These are phyloP conservation scores for Cryptus viduatorius DNA, from an alignment of 2,888 invertebrate species.

Conservation along the genomic window DNA sequence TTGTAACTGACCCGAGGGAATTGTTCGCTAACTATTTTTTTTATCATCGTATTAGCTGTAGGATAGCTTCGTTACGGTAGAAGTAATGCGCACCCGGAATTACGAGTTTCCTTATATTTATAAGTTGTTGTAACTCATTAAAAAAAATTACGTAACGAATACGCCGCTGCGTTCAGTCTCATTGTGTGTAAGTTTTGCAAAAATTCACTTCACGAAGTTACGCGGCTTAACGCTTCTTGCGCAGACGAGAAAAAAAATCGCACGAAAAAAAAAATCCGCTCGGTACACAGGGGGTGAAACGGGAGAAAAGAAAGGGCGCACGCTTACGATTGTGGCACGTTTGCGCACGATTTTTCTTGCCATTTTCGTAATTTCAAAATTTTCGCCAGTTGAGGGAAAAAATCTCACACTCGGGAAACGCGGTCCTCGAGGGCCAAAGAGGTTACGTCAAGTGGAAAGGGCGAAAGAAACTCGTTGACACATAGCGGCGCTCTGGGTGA, in stretches of 20 bases:
- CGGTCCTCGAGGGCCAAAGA: constrained; percentile 21
- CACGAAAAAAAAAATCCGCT: neutral
- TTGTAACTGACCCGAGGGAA: constrained; percentile 41
- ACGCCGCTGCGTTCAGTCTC: neutral
- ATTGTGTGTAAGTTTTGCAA: neutral
- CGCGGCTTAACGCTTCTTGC: neutral
- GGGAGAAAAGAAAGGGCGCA: neutral
- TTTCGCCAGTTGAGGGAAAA: constrained; percentile 7
- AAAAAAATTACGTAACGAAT: neutral
- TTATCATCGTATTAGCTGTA: constrained; percentile 29
- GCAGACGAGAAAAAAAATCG: neutral
- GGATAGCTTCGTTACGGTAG: constrained; percentile 10
- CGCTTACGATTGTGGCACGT: too few species aligned
- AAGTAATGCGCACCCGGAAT: constrained; percentile 15
- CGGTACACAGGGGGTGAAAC: constrained; percentile 6
- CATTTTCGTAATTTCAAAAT: constrained; percentile 1
- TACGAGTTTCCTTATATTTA: neutral
- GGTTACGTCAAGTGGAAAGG: constrained; percentile 41
- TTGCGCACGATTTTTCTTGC: neutral
- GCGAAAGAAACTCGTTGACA: constrained; percentile 62
- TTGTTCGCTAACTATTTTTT: constrained; percentile 39
- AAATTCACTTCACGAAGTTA: neutral
- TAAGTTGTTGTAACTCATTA: neutral
- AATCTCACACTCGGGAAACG: constrained; percentile 32
- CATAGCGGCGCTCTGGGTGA: constrained; percentile 34